These are phyloP conservation scores for Drosophila truncata DNA, from an alignment of 1,140 invertebrate species.

Conservation along the genomic window DNA sequence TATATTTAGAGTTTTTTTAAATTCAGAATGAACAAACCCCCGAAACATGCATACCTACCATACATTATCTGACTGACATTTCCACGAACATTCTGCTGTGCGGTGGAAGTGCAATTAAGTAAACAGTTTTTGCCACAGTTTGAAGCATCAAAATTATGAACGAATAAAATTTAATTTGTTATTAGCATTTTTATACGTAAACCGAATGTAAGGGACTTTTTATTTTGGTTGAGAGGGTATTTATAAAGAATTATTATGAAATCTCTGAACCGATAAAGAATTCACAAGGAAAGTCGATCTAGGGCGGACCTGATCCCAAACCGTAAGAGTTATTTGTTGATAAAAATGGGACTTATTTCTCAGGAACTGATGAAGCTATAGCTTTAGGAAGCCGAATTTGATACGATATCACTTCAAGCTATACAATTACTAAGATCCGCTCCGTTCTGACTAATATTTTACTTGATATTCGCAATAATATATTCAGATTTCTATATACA, in stretches of 20 bases:
- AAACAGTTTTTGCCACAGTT: slow-evolving; percentile 41
- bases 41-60: slow-evolving; percentile 37
- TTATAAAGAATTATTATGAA: not conserved
- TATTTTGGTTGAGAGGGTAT: not conserved
- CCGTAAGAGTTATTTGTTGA: too few species aligned
- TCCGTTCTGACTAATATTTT: too few species aligned
- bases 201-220: slow-evolving; percentile 10
- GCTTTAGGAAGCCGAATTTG: too few species aligned
- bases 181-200: slow-evolving; percentile 71
- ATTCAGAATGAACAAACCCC: slow-evolving; percentile 56
- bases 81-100: slow-evolving; percentile 41
- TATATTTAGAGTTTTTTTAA: slow-evolving; percentile 48
- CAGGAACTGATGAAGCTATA: too few species aligned
- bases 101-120: slow-evolving; percentile 28
- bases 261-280: too few species aligned
- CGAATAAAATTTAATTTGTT: slow-evolving; percentile 81
- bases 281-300: not conserved
- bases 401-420: too few species aligned
- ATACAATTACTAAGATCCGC: too few species aligned
- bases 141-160: slow-evolving; percentile 70
- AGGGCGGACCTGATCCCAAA: too few species aligned
- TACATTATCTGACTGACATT: slow-evolving; percentile 66
- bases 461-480: too few species aligned
- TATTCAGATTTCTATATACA: too few species aligned
- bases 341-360: too few species aligned